A percentile compares a stretch with the other conserved stretches of the same genome.
These are phyloP conservation scores for Odontothrips loti DNA, from an alignment of 2,888 invertebrate species.

Conservation along the genomic window DNA sequence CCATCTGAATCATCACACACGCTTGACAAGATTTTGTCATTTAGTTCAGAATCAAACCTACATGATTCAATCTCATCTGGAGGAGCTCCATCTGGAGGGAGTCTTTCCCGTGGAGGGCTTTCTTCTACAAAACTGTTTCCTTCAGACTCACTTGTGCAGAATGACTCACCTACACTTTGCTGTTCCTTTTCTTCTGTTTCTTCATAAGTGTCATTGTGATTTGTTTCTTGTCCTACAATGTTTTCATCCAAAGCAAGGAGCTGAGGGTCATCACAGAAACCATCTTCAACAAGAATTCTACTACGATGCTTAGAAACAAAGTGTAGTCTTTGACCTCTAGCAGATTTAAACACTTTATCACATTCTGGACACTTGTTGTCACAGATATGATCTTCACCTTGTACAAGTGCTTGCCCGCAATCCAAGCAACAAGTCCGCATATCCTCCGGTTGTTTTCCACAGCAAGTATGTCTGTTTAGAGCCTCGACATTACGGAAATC, in stretches of 20 bases:
- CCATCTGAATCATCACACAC: too few relatives aligned
- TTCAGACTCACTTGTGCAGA: neutral
- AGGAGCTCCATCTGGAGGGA: neutral
- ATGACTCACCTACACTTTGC: neutral
- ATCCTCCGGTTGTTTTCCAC: neutral
- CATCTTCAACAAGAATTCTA: neutral
- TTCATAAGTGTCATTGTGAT: neutral
- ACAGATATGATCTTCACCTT: neutral
- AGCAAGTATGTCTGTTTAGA: neutral
- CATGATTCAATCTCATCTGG: neutral
- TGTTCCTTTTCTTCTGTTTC: neutral
- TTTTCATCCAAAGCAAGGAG: neutral
- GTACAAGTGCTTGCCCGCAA: neutral
- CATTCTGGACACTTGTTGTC: neutral
- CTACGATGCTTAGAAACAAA: neutral
- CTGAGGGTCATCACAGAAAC: neutral
- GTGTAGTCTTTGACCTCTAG: neutral
- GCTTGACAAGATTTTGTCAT: too few relatives aligned
- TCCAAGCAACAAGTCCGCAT: neutral
- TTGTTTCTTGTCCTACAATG: neutral
- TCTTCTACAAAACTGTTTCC: neutral
- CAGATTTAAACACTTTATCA: conserved; percentile 10
- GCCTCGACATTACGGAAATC: conserved; percentile 10
- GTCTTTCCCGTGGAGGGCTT: neutral
- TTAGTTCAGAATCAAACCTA: neutral